Evolutionary conservation across 1,140 invertebrate genomes (phyloP).

Genomic region (Watersipora subatra): DNA sequence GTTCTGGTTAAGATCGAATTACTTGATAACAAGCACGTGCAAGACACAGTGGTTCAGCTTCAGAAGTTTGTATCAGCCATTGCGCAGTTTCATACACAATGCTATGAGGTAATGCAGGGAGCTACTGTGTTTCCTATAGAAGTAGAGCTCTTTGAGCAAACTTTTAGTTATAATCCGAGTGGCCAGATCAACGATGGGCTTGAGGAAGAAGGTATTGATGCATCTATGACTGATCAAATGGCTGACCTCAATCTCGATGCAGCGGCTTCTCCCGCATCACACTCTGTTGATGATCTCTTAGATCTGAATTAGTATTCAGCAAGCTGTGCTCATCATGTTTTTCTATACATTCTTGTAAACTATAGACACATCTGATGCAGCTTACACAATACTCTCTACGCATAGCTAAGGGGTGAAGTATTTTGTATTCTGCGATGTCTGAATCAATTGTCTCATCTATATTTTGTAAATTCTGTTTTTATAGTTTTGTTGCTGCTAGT

Average conservation of each 20-base stretch:
- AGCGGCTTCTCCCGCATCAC: background rate
- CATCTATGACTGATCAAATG: background rate
- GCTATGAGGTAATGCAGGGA: slow-evolving; percentile 51
- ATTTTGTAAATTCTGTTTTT: too few relatives aligned
- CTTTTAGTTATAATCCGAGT: slow-evolving; percentile 50
- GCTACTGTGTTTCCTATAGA: slow-evolving; percentile 84
- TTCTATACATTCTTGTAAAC: too few relatives aligned
- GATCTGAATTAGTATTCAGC: too few relatives aligned
- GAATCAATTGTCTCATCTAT: too few relatives aligned
- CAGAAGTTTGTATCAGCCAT: slow-evolving; percentile 64
- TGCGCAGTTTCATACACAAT: slow-evolving; percentile 56
- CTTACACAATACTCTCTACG: too few relatives aligned
- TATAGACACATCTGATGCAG: too few relatives aligned
- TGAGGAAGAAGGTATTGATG: background rate
- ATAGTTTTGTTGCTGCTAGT: too few relatives aligned
- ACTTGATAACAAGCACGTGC: slow-evolving; percentile 89
- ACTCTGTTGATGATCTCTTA: background rate
- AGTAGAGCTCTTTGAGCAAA: slow-evolving; percentile 78
- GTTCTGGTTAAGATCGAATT: slow-evolving; percentile 93
- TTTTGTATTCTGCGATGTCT: too few relatives aligned
- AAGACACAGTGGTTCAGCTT: slow-evolving; percentile 74
- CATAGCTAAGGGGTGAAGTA: too few relatives aligned
- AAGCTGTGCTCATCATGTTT: too few relatives aligned
- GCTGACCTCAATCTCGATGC: background rate
- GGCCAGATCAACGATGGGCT: slow-evolving; percentile 33